Base-by-base conservation (phyloP, 2,888 invertebrate genomes). In the Tetramorium bicarinatum region DNA sequence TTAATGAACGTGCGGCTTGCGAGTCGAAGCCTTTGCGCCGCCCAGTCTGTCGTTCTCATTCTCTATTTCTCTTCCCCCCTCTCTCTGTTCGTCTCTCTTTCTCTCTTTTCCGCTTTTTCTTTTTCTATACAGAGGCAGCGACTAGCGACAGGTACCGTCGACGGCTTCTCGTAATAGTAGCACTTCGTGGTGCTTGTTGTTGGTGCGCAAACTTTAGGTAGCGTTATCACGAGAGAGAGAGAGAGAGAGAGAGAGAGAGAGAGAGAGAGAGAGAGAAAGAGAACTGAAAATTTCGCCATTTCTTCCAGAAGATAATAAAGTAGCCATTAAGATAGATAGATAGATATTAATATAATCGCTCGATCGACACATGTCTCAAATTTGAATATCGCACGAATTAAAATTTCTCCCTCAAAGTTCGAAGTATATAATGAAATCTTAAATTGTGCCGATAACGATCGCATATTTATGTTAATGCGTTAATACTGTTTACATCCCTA, bases 1-100 rank as follows among this genome's bases (percentile, higher is more conserved):
- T 95, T 94, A 96, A 96, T 96, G 95, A 96, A 96, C 95, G 93
- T 95, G 95, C 95, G 95, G 95, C 95, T 96, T 95, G 96, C 95
- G 95, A 93, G 95, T 94, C 94, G 94, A 93, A 92, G 92, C 88
- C 93, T 93, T 93, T 92, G 91, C 93, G 89, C 92, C 92, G 91
- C 92, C 91, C 92, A 91, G 90, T 85, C 88, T 82, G 85, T 76
- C 85, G 82, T 87, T 77, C 72, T 67, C 69, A 77, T 74, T 85
- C 88, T 87, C 84, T 83, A 66, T 86, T 74, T 84, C 84, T 84
- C 81, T 75, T 67, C 41, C 52, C 80, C 62, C 54, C 80, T 56
- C 54, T 66, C 79, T 82, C 83, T 71, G 56, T 74, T 76, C 80
- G 74, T 77, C 85, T 88, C 82, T 83, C 83, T n/a, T 56, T 54